Base-by-base conservation (phyloP, 2,113 vertebrate species). In the Gila orcuttii region DNA sequence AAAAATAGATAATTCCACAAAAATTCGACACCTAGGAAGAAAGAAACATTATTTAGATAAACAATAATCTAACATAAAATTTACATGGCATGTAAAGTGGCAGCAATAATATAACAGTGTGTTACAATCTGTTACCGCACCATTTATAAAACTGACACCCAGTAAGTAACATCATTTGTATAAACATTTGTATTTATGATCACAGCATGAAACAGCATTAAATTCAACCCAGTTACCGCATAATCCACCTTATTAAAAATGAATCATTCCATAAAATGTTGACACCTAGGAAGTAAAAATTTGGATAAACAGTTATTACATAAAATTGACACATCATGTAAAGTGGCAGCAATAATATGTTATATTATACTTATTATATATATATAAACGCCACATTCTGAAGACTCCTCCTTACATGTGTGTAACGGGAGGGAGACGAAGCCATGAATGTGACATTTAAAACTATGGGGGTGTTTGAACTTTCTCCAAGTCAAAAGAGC, bases 381-480 rank as follows among this genome's bases (percentile, higher is more conserved):
- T 39, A 39, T 6, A 39, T 19, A 19, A 19, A 19, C 11, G 12
- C 1, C 17, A 55, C 17, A 19, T 55, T 55, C 15, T 33, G 28
- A 33, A 68, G 64, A 13, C 64, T 12, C 10, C 21, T 42, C 69
- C 69, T 73, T 75, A 25, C 42, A 74, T 47, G 71, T 45, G 23
- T 25, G 23, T 42, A 21, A 75, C 13, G n/a, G 3, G 23, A 74
- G 71, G 39, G 31, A 79, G 50, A 57, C 4, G 1, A 39, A 31
- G 59, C 28, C 4, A 39, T 42, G 52, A 55, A 36, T 19, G 10
- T 42, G 77, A 36, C 55, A 79, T 79, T 79, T 79, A 23, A 79
- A 79, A n/a, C 77, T 39, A 33, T 79, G 52, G 55, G 77, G 77
- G 52, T 59, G 77, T 79, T 39, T 23, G 77, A 79, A 59, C 55